Evolutionary conservation across 1,140 invertebrate genomes (phyloP), one percentile per base, ranked within the genome.

Genomic region (Mycetomoellerius zeteki): DNA sequence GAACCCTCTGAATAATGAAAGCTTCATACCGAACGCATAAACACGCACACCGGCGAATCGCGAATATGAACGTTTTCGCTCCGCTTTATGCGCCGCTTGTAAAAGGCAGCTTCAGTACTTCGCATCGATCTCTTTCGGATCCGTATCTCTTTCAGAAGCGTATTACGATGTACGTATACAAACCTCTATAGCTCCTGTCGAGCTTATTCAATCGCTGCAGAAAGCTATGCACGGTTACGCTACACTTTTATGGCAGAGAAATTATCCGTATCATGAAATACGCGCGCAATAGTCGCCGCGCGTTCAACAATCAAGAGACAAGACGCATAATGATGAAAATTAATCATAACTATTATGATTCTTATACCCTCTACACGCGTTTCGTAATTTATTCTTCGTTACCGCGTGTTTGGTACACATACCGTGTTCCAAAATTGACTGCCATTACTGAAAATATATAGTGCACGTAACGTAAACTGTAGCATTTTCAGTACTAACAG

Each of bases 21-120:
- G 78, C 69, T 89, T 76, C 80, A 87, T 85, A 71, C 54, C 86
- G 56, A 90, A 90, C 88, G 88, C 89, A 86, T 90, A 90, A 90
- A 88, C 88, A 90, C 88, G 52, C 67, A 87, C 64, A 65, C 75
- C 27, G 50, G 27, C 72, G 67, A 80, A 85, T 69, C 75, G 56
- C 88, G 58, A 89, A 69, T 89, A 75, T 85, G 85, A 90, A 87
- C 88, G 86, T 81, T 87, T 69, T 69, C 58, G 64, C 75, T 87
- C 56, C 78, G 86, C 89, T 89, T 90, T 89, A 90, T 90, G 75
- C 62, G 52, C 21, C 75, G 58, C 21, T 76, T 84, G 87, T 86
- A 90, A 90, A 90, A 88, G 80, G 30, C 43, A 58, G 88, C 88
- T 90, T 90, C 89, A 85, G 54, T 90, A 87, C 89, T 64, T 80